A percentile compares a stretch with the other conserved stretches of the same genome.
Conservation (phyloP, 2,797 vertebrate species). For the Garrulus glandarius region DNA sequence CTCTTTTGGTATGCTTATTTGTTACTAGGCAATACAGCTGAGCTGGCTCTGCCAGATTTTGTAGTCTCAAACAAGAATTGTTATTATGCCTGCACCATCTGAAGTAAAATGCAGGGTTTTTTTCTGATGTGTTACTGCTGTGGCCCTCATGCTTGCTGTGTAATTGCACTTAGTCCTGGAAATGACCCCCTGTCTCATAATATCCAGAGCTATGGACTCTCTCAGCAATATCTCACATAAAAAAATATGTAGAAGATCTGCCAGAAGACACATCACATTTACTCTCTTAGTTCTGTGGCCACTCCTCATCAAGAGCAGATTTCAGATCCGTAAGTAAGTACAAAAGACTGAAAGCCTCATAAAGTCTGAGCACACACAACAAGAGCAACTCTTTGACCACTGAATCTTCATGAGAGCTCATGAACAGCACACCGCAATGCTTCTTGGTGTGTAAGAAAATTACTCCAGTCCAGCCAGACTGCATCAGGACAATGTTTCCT, state of each 20-base stretch:
- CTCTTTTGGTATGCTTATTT: neutral
- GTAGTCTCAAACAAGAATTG: neutral
- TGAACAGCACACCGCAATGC: rapidly evolving
- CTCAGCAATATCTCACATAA: neutral
- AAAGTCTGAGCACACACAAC: neutral
- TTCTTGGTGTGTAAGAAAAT: neutral
- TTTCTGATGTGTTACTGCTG: neutral
- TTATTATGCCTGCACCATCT: neutral
- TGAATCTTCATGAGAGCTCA: neutral
- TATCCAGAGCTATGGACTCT: neutral
- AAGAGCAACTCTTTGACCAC: neutral
- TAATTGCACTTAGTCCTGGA: neutral
- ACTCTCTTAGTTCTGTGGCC: neutral
- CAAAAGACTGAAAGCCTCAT: neutral
- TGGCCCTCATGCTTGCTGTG: neutral
- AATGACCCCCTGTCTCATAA: neutral
- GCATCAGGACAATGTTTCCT: neutral
- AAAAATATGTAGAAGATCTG: neutral
- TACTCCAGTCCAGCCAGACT: neutral
- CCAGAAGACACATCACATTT: neutral
- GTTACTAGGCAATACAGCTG: neutral
- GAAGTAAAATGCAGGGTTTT: neutral
- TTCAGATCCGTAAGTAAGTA: neutral
- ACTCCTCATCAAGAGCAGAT: neutral
- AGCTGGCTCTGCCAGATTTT: neutral